Conservation (phyloP, 2,888 invertebrate genomes). For the Andrena dorsata region DNA sequence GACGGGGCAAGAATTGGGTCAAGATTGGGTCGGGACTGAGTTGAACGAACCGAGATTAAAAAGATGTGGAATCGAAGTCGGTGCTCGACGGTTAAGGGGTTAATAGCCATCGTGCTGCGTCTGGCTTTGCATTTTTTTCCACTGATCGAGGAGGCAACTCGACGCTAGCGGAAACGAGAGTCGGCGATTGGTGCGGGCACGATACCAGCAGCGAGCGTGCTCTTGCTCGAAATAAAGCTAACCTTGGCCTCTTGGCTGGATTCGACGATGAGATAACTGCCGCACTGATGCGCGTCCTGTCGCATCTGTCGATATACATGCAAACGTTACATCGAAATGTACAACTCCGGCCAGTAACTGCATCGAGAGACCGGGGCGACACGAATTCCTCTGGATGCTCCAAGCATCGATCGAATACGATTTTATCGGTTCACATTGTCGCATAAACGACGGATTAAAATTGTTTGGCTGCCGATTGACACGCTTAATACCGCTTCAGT, state of each 20-base stretch:
- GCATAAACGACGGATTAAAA: conserved; percentile 41
- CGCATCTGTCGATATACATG: conserved; percentile 49
- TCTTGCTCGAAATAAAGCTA: conserved; percentile 58
- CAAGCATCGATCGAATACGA: conserved; percentile 10
- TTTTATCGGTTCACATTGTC: conserved; percentile 23
- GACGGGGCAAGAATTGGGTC: not conserved
- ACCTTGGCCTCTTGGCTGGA: conserved; percentile 71
- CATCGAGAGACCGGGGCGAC: conserved; percentile 23
- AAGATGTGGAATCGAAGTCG: not conserved
- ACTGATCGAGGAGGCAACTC: conserved; percentile 9
- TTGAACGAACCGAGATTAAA: not conserved
- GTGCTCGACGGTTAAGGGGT: conserved; percentile 20
- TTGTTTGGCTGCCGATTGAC: not conserved
- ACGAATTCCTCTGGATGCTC: conserved; percentile 27
- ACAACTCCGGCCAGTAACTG: conserved; percentile 26
- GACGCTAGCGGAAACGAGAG: conserved; percentile 28
- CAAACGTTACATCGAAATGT: conserved; percentile 2
- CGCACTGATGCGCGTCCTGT: conserved; percentile 46
- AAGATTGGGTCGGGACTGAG: not conserved
- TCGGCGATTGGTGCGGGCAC: conserved; percentile 46
- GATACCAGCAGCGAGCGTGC: conserved; percentile 25
- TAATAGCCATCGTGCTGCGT: conserved; percentile 28
- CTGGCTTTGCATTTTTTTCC: conserved; percentile 56
- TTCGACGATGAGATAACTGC: conserved; percentile 49
- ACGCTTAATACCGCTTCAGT: not conserved